Base-by-base conservation (phyloP, 2,797 vertebrate genomes). In the Macropodus opercularis region DNA sequence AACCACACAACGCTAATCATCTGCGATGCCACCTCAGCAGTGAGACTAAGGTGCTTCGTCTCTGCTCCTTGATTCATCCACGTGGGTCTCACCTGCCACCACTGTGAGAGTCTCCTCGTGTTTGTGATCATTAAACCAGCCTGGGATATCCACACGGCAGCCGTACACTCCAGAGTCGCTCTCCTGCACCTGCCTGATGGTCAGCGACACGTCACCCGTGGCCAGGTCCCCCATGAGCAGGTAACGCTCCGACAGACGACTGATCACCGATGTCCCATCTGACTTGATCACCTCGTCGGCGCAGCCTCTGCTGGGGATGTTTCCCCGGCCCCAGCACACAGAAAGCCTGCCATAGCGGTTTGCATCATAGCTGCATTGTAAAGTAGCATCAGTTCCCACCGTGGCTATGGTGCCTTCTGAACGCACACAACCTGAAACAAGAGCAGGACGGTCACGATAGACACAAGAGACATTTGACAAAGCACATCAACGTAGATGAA, bases 111-210 rank as follows among this genome's bases (percentile, higher is more conserved):
- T 14, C 17, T 74, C 0, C 13, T 90, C 53, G 1, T 7, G 42
- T 54, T 69, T 79, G 9, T 75, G 35, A 12, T 96, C 95, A 3
- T 96, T 96, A 81, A 94, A 89, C 75, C 0, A 76, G 14, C 95
- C 95, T 0, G 78, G 47, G 68, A 92, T 59, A 5, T 94, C 71
- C 75, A 96, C 87, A 0, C 94, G 91, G 65, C 95, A 97, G 80
- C 95, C 95, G 1, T 96, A 96, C 0, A 0, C 72, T 38, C 95
- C 95, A 0, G 85, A 81, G 81, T 97, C 95, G 0, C 26, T 53
- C 51, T 85, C 74, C 24, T 59, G 43, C 0, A 91, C 89, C 0
- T 75, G 73, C 49, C 53, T 4, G 7, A 96, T 93, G 0, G 91
- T 95, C 79, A 96, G 87, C 15, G 94, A 93, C 63, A 94, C 91